A percentile compares a stretch with the other conserved stretches of the same genome.
phyloP scores from a whole-genome alignment of 1,140 invertebrate species.

The Geopemphigus sp. region DNA sequence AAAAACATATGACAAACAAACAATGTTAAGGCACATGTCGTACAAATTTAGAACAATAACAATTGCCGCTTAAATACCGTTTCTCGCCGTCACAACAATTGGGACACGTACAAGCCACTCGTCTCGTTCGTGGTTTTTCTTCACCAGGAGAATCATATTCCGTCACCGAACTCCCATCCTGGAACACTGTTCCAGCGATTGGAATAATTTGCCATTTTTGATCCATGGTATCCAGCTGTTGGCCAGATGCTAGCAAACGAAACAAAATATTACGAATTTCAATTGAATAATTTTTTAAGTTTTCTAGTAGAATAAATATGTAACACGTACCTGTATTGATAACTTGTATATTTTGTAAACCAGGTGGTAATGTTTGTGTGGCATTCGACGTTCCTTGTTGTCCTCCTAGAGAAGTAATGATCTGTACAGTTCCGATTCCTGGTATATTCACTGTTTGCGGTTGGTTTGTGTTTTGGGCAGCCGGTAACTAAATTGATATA shows the following conservation, averaged over 20 bases:
- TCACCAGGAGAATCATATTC: conserved; percentile 53
- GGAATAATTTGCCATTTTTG: conserved; percentile 46
- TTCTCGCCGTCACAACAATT: conserved; percentile 91
- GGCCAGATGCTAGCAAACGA: conserved; percentile 44
- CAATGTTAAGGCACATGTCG: no score
- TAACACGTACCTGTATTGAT: conserved; percentile 37
- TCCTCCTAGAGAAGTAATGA: conserved; percentile 61
- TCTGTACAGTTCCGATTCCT: conserved; percentile 74
- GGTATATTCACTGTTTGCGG: conserved; percentile 67
- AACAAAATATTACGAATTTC: background rate
- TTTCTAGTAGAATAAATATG: background rate
- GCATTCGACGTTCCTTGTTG: conserved; percentile 52
- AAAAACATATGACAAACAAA: no score
- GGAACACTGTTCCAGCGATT: conserved; percentile 6
- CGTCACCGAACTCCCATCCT: conserved; percentile 21
- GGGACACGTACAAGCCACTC: conserved; percentile 94
- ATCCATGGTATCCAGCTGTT: conserved; percentile 28
- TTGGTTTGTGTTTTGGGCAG: conserved; percentile 30
- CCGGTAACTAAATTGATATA: conserved; percentile 11
- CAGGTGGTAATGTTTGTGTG: conserved; percentile 55
- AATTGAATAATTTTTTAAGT: background rate
- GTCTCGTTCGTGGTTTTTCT: conserved; percentile 63
- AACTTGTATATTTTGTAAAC: conserved; percentile 51
- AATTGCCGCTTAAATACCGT: conserved; percentile 59
- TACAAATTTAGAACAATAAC: background rate